Evolutionary conservation across 1,140 invertebrate genomes (phyloP).

Genomic region (Holcopasites calliopsidis): DNA sequence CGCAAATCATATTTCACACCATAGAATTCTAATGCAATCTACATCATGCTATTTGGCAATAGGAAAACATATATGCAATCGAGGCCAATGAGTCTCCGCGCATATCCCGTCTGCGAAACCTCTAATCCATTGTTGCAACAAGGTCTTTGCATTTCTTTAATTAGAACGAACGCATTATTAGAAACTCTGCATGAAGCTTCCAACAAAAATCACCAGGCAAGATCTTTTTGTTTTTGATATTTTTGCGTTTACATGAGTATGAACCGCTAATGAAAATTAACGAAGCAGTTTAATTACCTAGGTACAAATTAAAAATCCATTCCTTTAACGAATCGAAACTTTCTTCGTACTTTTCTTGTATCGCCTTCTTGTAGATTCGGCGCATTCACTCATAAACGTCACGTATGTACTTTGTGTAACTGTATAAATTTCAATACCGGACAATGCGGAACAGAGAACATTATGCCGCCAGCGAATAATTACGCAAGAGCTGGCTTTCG

Average conservation of each 20-base stretch:
- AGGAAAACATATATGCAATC: not conserved
- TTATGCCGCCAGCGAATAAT: conserved; percentile 3
- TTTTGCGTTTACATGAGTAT: too few species aligned
- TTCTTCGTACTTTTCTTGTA: conserved; percentile 24
- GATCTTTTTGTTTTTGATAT: too few species aligned
- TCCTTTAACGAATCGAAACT: conserved; percentile 21
- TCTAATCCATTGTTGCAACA: not conserved
- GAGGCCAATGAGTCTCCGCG: not conserved
- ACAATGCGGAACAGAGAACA: conserved; percentile 36
- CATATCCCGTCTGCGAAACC: not conserved
- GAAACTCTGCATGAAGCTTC: not conserved
- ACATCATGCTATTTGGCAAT: not conserved
- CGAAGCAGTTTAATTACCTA: not conserved
- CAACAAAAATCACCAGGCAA: too few species aligned
- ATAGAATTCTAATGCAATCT: conserved; percentile 14
- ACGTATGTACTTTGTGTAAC: conserved; percentile 32
- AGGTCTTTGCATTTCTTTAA: not conserved
- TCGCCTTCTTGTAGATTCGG: conserved; percentile 16
- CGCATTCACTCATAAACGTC: conserved; percentile 30
- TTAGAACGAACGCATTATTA: not conserved
- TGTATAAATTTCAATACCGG: conserved; percentile 21
- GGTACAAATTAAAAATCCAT: conserved; percentile 2
- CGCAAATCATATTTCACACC: not conserved
- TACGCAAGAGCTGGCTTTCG: conserved; percentile 23
- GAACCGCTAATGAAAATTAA: too few species aligned